A percentile compares a stretch with the other conserved stretches of the same genome.
Evolutionary conservation across 1,140 invertebrate species (phyloP).

Genomic region (Cataglyphis hispanica): DNA sequence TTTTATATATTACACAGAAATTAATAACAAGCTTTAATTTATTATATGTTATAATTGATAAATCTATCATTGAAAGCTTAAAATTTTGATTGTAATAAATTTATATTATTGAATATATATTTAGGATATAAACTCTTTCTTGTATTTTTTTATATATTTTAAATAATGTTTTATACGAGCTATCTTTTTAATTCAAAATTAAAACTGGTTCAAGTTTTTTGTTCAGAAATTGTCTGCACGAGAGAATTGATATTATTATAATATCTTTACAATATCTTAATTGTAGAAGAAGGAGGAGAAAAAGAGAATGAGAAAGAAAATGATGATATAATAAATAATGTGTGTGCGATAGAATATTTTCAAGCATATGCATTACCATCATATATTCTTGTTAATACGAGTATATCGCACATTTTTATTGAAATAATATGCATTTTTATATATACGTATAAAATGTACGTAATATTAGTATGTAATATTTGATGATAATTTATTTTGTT

Average conservation of each 20-base stretch:
- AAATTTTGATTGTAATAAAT: not conserved
- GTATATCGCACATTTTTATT: not conserved
- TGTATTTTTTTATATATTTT: not conserved
- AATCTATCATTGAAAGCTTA: not conserved
- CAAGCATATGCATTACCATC: not conserved
- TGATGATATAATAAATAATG: no score
- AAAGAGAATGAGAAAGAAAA: no score
- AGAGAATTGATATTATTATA: no score
- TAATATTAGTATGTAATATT: constrained; percentile 10
- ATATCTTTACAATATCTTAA: no score
- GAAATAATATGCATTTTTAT: constrained; percentile 15
- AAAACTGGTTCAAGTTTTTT: no score
- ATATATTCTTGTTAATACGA: not conserved
- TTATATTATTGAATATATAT: no score
- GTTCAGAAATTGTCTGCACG: no score
- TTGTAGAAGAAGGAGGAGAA: no score
- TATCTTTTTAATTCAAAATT: no score
- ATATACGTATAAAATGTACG: not conserved
- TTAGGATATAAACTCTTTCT: not conserved
- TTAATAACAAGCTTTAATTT: not conserved
- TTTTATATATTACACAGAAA: not conserved
- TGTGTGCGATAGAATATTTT: not conserved
- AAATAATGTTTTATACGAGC: not conserved
- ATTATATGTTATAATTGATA: not conserved
- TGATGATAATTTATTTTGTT: constrained; percentile 47